Conservation (phyloP, 1,140 invertebrate species). For the Aphidius ervi region DNA sequence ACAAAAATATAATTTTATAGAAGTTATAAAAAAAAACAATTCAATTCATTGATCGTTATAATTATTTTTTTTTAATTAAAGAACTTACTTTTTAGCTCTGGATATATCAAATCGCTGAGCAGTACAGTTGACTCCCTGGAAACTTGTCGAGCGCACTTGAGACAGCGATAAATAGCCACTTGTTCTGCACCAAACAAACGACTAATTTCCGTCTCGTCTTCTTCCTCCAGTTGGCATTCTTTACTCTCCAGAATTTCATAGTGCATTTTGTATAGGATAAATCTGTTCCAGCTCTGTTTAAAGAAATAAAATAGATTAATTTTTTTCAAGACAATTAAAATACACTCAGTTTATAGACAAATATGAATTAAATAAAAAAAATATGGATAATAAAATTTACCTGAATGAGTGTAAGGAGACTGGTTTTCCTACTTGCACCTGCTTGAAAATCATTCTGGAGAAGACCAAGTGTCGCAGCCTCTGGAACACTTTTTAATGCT, state of each 20-base stretch:
- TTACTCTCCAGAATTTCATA: conserved; percentile 74
- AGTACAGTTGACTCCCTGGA: conserved; percentile 70
- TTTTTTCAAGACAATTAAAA: too few species aligned
- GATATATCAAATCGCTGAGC: conserved; percentile 74
- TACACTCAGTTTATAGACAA: conserved; percentile 2
- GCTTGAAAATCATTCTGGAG: conserved; percentile 80
- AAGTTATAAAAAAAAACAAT: not conserved
- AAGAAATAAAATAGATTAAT: conserved; percentile 23
- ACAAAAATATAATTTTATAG: conserved; percentile 15
- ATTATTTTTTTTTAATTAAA: conserved; percentile 11
- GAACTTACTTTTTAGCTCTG: conserved; percentile 51
- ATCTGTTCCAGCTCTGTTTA: conserved; percentile 86
- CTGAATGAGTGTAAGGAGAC: conserved; percentile 80
- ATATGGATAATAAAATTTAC: conserved; percentile 46
- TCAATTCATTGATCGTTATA: conserved; percentile 5
- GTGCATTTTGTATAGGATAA: conserved; percentile 91
- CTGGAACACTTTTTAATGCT: conserved; percentile 86
- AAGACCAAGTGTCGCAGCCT: conserved; percentile 85
- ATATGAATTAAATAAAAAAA: not conserved
- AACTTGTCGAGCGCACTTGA: conserved; percentile 74
- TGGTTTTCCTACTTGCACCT: conserved; percentile 68
- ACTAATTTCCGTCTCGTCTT: conserved; percentile 71
- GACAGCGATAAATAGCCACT: conserved; percentile 71
- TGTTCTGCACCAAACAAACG: conserved; percentile 78
- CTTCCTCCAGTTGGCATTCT: conserved; percentile 53